Evolutionary conservation across 2,888 invertebrate genomes (phyloP), one percentile per base, ranked within the genome.

Genomic region (Halictus ligatus): DNA sequence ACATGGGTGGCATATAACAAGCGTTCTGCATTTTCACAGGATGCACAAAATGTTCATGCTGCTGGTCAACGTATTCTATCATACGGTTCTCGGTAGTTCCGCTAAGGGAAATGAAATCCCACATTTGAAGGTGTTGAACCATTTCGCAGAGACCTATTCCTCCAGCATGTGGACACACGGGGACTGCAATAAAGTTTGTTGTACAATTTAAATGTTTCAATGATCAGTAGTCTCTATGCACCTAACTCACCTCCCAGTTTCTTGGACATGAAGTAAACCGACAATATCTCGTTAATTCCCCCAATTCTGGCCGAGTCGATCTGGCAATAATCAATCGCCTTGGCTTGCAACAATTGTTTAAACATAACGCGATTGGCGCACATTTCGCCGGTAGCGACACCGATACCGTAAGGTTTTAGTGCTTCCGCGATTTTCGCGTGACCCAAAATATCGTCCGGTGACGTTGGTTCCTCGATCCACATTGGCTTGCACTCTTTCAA

Each of bases 401-500:
- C 97, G 87, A 99, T 98, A 13, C 97, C 97, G 67, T 97, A 96
- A 0, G 98, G 97, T 89, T 97, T 96, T 29, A 97, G 94, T 79
- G 97, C 98, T 93, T 97, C 96, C 0, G 98, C 96, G 88, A 99
- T 98, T 75, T 96, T 95, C 0, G 97, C 97, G 94, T 99, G 98
- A 0, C 98, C 99, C n/a, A 98, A 95, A 5, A 98, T 96, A 93
- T 99, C 99, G 94, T 99, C 99, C 0, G 98, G 98, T 5, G 98
- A 98, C 0, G 99, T 99, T 0, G 99, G 99, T 93, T 99, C 99
- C 95, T 99, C 99, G 81, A 99, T 98, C 98, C 98, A 99, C 79
- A 97, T 94, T 4, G 97, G 97, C 90, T 97, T 97, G 92, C 97
- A 97, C 67, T 97, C 96, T 1, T 97, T 96, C 83, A 99, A 95